Conservation (phyloP, 2,797 vertebrate genomes). For the Kryptolebias ocellatus region DNA sequence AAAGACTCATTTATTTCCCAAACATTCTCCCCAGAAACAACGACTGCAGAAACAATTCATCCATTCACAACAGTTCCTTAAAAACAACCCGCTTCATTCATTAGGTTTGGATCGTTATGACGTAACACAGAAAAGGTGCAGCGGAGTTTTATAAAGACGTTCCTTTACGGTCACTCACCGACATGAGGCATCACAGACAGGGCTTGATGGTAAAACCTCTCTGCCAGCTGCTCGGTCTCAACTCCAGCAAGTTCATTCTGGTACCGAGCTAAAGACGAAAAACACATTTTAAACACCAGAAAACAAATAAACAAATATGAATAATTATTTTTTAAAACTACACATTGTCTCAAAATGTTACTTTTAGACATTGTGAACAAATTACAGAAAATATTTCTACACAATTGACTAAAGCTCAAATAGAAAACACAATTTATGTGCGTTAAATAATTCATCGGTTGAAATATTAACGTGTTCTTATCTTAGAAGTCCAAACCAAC, state of each 20-base stretch:
- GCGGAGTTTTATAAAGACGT: not conserved
- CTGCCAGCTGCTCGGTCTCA: constrained; percentile 92
- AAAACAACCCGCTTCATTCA: too few relatives aligned
- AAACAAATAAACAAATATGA: not conserved
- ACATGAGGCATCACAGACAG: constrained; percentile 93
- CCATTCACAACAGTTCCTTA: too few relatives aligned
- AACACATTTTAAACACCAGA: not conserved
- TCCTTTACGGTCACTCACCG: constrained; percentile 82
- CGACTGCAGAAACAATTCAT: too few relatives aligned
- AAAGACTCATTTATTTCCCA: too few relatives aligned
- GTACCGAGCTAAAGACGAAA: constrained; percentile 86
- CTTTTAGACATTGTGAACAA: not conserved
- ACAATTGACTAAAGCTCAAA: not conserved
- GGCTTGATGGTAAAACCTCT: constrained; percentile 96
- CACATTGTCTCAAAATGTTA: too few relatives aligned
- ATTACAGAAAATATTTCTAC: too few relatives aligned
- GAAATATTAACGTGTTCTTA: constrained; percentile 2
- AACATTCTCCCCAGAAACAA: too few relatives aligned
- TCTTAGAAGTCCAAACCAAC: constrained; percentile 4
- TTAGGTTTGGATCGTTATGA: too few relatives aligned
- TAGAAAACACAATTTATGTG: not conserved
- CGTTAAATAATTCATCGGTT: not conserved
- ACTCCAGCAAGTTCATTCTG: constrained; percentile 97
- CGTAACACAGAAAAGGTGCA: not conserved
- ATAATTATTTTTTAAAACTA: not conserved